A percentile compares a stretch with the other conserved stretches of the same genome.
phyloP scores from a whole-genome alignment of 1,140 invertebrate genomes.

The Armadillidium nasatum region DNA sequence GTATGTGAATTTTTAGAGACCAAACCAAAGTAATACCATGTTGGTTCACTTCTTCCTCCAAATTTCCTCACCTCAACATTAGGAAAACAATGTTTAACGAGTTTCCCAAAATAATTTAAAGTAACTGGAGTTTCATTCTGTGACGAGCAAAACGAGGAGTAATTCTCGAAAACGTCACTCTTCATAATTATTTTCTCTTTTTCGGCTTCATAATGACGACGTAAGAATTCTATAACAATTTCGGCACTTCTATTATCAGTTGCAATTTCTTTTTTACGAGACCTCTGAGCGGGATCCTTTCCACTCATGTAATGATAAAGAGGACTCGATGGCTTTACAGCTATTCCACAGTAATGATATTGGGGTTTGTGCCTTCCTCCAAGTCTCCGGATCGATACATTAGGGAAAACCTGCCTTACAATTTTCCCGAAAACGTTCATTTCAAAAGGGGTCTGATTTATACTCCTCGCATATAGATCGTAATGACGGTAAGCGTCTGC shows the following conservation, averaged over 20 bases:
- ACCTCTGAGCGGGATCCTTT: constrained; percentile 42
- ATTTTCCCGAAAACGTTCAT: constrained; percentile 45
- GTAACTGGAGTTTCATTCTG: constrained; percentile 38
- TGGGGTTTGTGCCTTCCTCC: constrained; percentile 42
- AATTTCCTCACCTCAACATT: constrained; percentile 43
- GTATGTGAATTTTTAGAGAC: constrained; percentile 25
- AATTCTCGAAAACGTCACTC: constrained; percentile 39
- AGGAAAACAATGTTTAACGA: constrained; percentile 44
- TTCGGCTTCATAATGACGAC: constrained; percentile 32
- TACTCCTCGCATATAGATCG: constrained; percentile 35
- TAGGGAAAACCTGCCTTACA: constrained; percentile 42
- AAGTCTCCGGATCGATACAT: constrained; percentile 38
- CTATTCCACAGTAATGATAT: constrained; percentile 44
- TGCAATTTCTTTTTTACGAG: constrained; percentile 43
- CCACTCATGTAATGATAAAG: constrained; percentile 38
- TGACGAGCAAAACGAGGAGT: constrained; percentile 34
- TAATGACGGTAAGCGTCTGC: constrained; percentile 43
- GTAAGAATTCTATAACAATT: constrained; percentile 41
- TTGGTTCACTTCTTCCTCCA: constrained; percentile 41
- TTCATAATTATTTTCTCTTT: constrained; percentile 39
- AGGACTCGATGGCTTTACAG: constrained; percentile 39
- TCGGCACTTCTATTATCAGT: constrained; percentile 42
- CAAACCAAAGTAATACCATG: constrained; percentile 43
- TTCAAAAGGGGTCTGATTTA: constrained; percentile 42
- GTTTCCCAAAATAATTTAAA: constrained; percentile 43